Percentiles rank a stretch among this genome's conserved stretches.
Evolutionary conservation across 2,888 invertebrate genomes (phyloP).

Genomic region (Thera britannica): DNA sequence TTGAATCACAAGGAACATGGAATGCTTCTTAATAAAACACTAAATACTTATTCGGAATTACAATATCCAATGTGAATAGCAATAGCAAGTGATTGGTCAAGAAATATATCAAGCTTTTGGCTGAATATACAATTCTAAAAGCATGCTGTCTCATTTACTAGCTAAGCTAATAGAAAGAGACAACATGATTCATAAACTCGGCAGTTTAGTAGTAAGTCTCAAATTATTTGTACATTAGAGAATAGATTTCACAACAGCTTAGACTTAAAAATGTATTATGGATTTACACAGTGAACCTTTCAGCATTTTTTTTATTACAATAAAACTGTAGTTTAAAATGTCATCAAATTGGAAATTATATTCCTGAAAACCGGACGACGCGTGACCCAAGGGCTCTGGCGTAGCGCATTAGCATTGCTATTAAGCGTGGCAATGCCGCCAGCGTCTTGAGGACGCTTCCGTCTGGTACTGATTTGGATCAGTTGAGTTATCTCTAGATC

Average conservation of each 20-base stretch:
- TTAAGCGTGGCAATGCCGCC: too few species aligned
- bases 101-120: slow-evolving; percentile 4
- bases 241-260: not conserved
- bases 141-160: slow-evolving; percentile 13
- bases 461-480: too few species aligned
- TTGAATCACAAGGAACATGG: not conserved
- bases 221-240: not conserved
- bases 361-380: not conserved
- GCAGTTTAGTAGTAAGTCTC: not conserved
- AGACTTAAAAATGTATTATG: not conserved
- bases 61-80: not conserved
- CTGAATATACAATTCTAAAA: not conserved
- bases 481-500: too few species aligned
- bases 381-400: too few species aligned
- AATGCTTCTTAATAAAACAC: slow-evolving; percentile 3
- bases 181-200: not conserved
- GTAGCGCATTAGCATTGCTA: too few species aligned
- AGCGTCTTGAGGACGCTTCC: too few species aligned
- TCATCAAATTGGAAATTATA: not conserved
- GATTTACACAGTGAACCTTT: not conserved
- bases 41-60: slow-evolving; percentile 5
- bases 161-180: slow-evolving; percentile 8
- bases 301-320: not conserved
- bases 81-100: slow-evolving; percentile 28
- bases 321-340: not conserved